Evolutionary conservation across 2,797 vertebrate genomes (phyloP), one percentile per base, ranked within the genome.

Genomic region (Gambusia yucatana): DNA sequence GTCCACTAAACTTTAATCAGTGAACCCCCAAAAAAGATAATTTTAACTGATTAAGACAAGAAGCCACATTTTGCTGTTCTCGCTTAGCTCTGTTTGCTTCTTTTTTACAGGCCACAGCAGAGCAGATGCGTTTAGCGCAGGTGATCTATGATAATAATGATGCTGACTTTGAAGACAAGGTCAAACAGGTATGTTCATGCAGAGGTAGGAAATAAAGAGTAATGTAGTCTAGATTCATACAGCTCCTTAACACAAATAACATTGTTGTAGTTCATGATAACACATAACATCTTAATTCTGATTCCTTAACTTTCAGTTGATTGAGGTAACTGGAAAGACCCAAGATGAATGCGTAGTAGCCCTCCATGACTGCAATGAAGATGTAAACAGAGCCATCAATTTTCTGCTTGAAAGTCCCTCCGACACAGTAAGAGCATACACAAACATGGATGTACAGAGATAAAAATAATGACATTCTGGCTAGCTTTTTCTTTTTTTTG

Each of bases 121-220:
- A 99, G 97, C 98, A 99, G 94, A 98, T 99, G 91, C 98, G 97
- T 91, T 96, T 99, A 1, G 98, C 98, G 91, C 97, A 99, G 90
- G 94, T 99, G 96, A 98, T 99, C 92, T 98, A 97, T 0, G 98
- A 99, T 95, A 98, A 98, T 96, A 99, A 97, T 6, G 97, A 99
- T 72, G 91, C 96, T 77, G 98, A 98, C 92, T 99, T 98, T 95
- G 98, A 99, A 94, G 97, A 96, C 90, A 99, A 99, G 94, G 97
- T 99, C 90, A 98, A 99, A 94, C 98, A 99, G 96, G 98, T 71
- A 61, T 86, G 46, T 79, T 6, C 20, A 50, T 55, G 6, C 57
- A 28, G 6, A 67, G 2, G 47, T 3, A 20, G 50, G 72, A 33
- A 78, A 2, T 70, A 28, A 72, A 55, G 61, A 28, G 22, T 2